Conservation (phyloP, 1,140 invertebrate genomes). For the Luehdorfia chinensis region DNA sequence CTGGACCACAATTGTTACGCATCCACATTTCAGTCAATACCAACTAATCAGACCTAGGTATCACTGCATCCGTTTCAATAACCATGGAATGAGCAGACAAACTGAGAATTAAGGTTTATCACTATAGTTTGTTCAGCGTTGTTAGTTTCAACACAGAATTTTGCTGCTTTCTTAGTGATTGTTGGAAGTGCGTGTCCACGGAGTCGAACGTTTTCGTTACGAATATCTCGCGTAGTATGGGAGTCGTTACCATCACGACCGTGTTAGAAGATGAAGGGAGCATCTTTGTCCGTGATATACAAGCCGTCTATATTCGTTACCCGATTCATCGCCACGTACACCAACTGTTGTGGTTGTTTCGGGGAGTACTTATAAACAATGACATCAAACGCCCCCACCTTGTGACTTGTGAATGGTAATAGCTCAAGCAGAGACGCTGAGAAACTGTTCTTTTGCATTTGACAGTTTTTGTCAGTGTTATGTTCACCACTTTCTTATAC, state of each 20-base stretch:
- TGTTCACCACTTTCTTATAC: background rate
- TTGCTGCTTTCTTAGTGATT: conserved; percentile 25
- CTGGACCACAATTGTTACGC: conserved; percentile 31
- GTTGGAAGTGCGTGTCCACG: conserved; percentile 20
- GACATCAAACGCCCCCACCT: conserved; percentile 22
- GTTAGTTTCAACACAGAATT: conserved; percentile 32
- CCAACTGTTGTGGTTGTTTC: conserved; percentile 29
- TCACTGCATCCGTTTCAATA: conserved; percentile 32
- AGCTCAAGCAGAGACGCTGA: background rate
- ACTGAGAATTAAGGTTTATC: conserved; percentile 29
- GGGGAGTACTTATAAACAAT: conserved; percentile 30
- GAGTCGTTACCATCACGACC: conserved; percentile 26
- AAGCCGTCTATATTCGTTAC: conserved; percentile 38
- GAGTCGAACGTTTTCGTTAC: conserved; percentile 24
- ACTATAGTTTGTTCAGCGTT: conserved; percentile 28
- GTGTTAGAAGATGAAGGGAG: conserved; percentile 25
- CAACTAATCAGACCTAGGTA: conserved; percentile 29
- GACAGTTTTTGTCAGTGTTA: background rate
- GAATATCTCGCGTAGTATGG: conserved; percentile 28
- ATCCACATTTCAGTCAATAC: conserved; percentile 34
- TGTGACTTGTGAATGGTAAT: background rate
- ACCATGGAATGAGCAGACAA: conserved; percentile 23
- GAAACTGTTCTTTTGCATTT: background rate
- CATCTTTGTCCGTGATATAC: conserved; percentile 27
- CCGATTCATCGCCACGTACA: conserved; percentile 41